Evolutionary conservation across 1,140 invertebrate genomes (phyloP), one percentile per base, ranked within the genome.

Genomic region (Hyles vespertilio): DNA sequence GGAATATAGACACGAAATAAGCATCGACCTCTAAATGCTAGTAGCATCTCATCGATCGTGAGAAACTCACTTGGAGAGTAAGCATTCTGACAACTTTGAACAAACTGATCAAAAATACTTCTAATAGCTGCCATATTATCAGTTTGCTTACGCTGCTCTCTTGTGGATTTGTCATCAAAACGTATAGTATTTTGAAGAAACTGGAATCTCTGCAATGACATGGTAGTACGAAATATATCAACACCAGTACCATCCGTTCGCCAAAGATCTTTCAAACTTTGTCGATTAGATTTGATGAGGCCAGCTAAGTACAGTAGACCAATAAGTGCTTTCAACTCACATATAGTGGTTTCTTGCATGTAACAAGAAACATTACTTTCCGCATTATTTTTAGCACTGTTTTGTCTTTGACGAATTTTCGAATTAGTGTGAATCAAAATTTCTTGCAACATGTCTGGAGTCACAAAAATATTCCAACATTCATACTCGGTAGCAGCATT

Each of bases 261-360:
- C 69, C 64, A 71, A 8, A 70, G 53, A 55, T 73, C 67, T 53
- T 53, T 67, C 3, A 74, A n/a, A 59, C 32, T 67, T 51, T 69
- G 72, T 8, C 69, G 52, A 54, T 54, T 61, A 32, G 66, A 70
- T 51, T 45, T 54, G 48, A 43, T 58, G 8, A 65, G 33, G 9
- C 67, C 67, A 65, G 62, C 67, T n/a, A 69, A 47, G 32, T 65
- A 69, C n/a, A 72, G 22, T 43, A 61, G 56, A 7, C 65, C 65
- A 58, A 67, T 33, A 61, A 63, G 63, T 33, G 65, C 65, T n/a
- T 60, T 36, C 12, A 67, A 51, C 49, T 67, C 65, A 54, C 36
- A 3, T 54, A 54, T 40, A 43, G 52, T 54, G 34, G 51, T 54
- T 36, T 36, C 36, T 36, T 36, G 36, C 36, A 36, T 36, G 33